Evolutionary conservation across 1,140 invertebrate genomes (phyloP), one percentile per base, ranked within the genome.

Genomic region (Planococcus citri): DNA sequence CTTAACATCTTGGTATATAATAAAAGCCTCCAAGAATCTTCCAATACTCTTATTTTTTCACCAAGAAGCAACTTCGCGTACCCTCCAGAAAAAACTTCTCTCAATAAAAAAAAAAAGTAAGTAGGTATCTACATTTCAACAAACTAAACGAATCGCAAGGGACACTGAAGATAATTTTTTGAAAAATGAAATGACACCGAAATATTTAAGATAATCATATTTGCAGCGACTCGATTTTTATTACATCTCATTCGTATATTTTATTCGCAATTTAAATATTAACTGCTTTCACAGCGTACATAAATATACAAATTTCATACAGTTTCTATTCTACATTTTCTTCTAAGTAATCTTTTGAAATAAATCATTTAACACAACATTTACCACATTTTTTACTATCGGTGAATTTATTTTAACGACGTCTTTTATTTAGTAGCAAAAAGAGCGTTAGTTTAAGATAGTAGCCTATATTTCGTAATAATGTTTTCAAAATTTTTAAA

Each of bases 291-390:
- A 51, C 41, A 14, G 41, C 3, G 12, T 51, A 51, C n/a, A 51
- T 51, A 51, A 51, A 51, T 51, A 51, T 51, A 4, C 17, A 51
- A 51, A 51, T 51, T 51, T 51, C 6, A 51, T 51, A 17, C 17
- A 51, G n/a, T 51, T 51, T 51, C 41, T 51, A n/a, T n/a, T 51
- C 17, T 51, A 3, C 41, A 51, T 51, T 51, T 51, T 51, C 12
- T 51, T 51, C 17, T 51, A 9, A 20, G 41, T 51, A 51, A 51
- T 51, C 41, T 51, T 51, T 51, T 20, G 17, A 51, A 51, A 51
- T 51, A 51, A 51, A 51, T 51, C 41, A 51, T 51, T 51, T 51
- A 51, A 51, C 41, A 51, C 41, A 51, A 51, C 41, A 51, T 51
- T 51, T 51, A 51, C 41, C 41, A 51, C 41, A 51, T 51, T 51